phyloP scores from a whole-genome alignment of 1,140 invertebrate species.

The Neodiprion virginianus region DNA sequence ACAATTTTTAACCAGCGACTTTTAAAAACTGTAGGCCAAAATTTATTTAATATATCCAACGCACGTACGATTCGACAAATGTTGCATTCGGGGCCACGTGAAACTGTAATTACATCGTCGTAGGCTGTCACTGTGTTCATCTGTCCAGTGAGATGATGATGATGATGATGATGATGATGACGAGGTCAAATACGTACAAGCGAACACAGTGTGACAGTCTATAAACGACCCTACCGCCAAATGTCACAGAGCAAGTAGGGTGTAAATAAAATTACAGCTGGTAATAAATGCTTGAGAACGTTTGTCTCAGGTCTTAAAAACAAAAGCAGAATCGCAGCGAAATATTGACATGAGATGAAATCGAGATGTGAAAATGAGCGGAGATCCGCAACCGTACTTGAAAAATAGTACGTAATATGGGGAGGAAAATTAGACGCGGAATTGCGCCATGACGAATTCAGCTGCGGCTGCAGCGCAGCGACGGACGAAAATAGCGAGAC shows the following conservation, averaged over 20 bases:
- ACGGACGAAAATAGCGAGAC: not conserved
- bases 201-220: not conserved
- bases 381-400: too few species aligned
- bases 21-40: not conserved
- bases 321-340: too few species aligned
- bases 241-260: too few species aligned
- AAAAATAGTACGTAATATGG: too few species aligned
- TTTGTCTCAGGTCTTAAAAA: too few species aligned
- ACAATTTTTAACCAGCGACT: slow-evolving; percentile 6
- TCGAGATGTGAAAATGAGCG: too few species aligned
- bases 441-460: too few species aligned
- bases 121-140: not conserved
- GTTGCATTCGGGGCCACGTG: not conserved
- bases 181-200: not conserved
- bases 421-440: too few species aligned
- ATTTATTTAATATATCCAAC: not conserved
- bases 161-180: not conserved
- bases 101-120: not conserved
- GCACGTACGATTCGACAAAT: not conserved
- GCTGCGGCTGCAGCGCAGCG: too few species aligned
- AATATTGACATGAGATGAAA: too few species aligned
- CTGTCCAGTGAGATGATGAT: not conserved
- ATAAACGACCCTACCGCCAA: not conserved
- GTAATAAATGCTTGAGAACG: too few species aligned
- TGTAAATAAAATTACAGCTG: too few species aligned